Conservation (phyloP, 2,113 vertebrate species). For the Microtus pennsylvanicus region DNA sequence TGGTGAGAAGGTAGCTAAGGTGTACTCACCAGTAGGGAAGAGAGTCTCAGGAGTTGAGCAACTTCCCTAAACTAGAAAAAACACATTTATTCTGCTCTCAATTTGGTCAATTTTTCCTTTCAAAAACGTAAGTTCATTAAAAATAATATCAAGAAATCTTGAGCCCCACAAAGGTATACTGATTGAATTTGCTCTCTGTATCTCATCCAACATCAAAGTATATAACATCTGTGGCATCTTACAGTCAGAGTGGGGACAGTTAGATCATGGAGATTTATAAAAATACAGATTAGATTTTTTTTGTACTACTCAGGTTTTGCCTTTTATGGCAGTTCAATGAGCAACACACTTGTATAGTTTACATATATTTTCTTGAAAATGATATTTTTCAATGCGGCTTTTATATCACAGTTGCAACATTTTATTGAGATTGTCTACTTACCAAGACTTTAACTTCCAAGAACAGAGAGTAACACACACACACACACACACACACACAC, state of each 20-base stretch:
- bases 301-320: background rate
- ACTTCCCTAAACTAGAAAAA: background rate
- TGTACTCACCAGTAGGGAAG: background rate
- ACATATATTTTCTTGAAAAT: background rate
- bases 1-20: background rate
- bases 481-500: background rate
- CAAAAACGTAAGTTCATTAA: background rate
- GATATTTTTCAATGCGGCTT: background rate
- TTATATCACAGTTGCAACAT: background rate
- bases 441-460: background rate
- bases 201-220: background rate
- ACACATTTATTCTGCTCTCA: background rate
- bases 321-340: background rate
- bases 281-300: background rate
- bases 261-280: background rate
- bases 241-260: background rate
- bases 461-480: background rate
- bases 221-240: background rate
- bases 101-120: constrained; percentile 11
- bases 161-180: background rate
- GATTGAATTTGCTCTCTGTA: background rate
- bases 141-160: background rate
- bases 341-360: background rate
- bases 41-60: background rate
- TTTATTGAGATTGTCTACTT: background rate